Evolutionary conservation across 2,888 invertebrate species (phyloP).

Genomic region (Dryobotodes eremita): DNA sequence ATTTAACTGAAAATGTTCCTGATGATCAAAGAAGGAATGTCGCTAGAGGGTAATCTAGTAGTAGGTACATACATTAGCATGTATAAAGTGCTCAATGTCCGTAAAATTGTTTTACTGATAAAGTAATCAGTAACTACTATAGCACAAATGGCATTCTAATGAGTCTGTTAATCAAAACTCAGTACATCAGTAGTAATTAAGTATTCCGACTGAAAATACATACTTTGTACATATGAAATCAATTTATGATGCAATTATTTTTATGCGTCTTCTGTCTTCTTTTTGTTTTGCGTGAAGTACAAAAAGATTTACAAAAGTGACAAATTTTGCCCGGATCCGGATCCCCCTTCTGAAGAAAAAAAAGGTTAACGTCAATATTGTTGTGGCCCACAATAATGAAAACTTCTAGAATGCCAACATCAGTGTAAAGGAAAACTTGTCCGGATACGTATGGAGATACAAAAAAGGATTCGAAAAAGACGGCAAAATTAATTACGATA

Average conservation of each 20-base stretch:
- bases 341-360: constrained; percentile 33
- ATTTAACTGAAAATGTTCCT: background rate
- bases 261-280: background rate
- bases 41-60: background rate
- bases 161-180: background rate
- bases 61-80: background rate
- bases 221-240: constrained; percentile 2
- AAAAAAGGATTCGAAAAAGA: constrained; percentile 43
- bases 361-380: constrained; percentile 16
- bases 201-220: background rate
- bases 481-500: constrained; percentile 22
- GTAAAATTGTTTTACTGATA: constrained; percentile 18
- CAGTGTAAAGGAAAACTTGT: constrained; percentile 30
- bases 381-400: constrained; percentile 3
- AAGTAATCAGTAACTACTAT: constrained; percentile 14
- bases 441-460: constrained; percentile 39
- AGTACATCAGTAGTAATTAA: constrained; percentile 18
- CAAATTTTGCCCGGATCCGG: constrained; percentile 28
- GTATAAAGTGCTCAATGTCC: background rate
- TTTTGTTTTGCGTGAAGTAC: constrained; percentile 38
- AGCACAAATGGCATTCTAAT: constrained; percentile 17
- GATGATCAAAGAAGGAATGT: background rate
- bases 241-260: constrained; percentile 1
- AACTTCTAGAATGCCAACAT: constrained; percentile 29
- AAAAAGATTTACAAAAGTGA: constrained; percentile 36